phyloP scores from a whole-genome alignment of 2,113 vertebrate species.

The Catharus bicknelli region DNA sequence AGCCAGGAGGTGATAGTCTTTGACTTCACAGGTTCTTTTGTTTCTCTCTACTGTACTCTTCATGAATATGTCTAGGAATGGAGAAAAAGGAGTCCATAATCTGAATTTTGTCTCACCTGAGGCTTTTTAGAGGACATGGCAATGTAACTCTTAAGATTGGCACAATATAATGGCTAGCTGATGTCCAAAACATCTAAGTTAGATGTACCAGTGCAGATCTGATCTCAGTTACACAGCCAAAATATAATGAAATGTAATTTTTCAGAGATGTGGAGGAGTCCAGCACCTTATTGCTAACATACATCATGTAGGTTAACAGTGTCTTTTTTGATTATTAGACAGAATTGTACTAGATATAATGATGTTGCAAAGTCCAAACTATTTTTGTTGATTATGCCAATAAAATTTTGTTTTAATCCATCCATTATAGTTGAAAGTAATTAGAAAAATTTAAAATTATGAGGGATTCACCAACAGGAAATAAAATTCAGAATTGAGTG shows the following conservation, averaged over 20 bases:
- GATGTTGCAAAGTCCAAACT: neutral
- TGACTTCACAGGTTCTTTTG: neutral
- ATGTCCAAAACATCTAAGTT: neutral
- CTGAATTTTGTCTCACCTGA: neutral
- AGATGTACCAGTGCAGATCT: neutral
- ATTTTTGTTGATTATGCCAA: constrained; percentile 13
- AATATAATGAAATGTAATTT: neutral
- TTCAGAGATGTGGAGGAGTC: neutral
- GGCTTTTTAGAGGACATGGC: neutral
- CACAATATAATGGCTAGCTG: neutral
- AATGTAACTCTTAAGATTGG: neutral
- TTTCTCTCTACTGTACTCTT: neutral
- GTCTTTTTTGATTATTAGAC: neutral
- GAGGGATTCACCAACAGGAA: constrained; percentile 7
- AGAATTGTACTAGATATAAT: neutral
- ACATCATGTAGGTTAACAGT: neutral
- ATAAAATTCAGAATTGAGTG: constrained; percentile 15
- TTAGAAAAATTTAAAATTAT: constrained; percentile 19
- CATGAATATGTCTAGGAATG: neutral
- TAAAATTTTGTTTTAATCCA: neutral
- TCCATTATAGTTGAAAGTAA: constrained; percentile 19
- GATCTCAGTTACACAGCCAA: neutral
- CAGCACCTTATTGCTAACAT: neutral
- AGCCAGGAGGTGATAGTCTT: neutral
- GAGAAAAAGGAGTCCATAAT: neutral